Conservation (phyloP, 2,797 vertebrate genomes). For the Trachurus trachurus region DNA sequence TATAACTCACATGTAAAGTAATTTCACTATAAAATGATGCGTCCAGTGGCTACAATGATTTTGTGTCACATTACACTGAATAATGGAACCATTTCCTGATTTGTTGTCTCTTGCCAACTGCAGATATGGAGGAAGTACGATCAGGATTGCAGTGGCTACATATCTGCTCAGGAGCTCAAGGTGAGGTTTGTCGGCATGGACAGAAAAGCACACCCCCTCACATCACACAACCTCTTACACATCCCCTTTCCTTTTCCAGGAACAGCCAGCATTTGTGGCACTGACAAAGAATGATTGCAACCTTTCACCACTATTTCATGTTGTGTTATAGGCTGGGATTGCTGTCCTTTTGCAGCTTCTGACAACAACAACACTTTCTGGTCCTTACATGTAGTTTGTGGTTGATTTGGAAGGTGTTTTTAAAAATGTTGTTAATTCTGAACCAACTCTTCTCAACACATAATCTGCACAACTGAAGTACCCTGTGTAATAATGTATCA, state of each 20-base stretch:
- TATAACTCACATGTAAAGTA: neutral
- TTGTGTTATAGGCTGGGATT: neutral
- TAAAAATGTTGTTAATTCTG: neutral
- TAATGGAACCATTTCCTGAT: neutral
- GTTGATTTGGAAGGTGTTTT: neutral
- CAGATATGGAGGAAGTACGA: constrained; percentile 98
- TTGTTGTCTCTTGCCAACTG: constrained; percentile 25
- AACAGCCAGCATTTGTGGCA: neutral
- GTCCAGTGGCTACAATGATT: neutral
- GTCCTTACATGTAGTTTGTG: neutral
- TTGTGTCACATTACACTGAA: neutral
- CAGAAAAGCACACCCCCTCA: neutral
- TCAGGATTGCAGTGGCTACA: constrained; percentile 94
- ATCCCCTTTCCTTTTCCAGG: neutral
- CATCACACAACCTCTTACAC: neutral
- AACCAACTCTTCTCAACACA: neutral
- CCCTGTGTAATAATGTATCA: neutral
- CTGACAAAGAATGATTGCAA: neutral
- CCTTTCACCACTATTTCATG: constrained; percentile 11
- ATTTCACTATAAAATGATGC: neutral
- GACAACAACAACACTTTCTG: neutral
- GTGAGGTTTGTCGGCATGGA: constrained; percentile 76
- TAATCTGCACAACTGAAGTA: neutral
- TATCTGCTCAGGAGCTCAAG: constrained; percentile 92
- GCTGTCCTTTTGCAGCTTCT: neutral